phyloP scores from a whole-genome alignment of 92 coral and sea anemone genomes.

The Epizoanthus ramosus region DNA sequence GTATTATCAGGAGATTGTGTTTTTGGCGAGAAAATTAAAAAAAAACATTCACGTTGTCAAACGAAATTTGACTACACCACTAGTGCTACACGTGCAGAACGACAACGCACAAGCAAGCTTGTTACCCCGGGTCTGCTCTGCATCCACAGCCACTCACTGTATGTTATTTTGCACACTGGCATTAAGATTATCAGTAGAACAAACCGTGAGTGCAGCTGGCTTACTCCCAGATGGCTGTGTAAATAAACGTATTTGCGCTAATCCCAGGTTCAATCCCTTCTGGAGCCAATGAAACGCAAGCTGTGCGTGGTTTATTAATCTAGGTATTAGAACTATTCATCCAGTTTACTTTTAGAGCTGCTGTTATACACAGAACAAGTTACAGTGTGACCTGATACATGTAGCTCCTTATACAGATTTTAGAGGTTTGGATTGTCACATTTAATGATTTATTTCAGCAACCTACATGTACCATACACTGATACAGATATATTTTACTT shows the following conservation, averaged over 20 bases:
- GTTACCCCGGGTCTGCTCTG: not conserved
- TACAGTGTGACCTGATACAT: constrained; percentile 27
- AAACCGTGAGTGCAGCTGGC: constrained; percentile 14
- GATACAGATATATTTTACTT: no score
- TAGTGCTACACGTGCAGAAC: no score
- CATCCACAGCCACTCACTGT: not conserved
- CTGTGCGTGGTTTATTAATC: constrained; percentile 26
- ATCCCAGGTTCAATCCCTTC: constrained; percentile 33
- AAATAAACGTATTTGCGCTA: constrained; percentile 36
- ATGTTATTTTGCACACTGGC: not conserved
- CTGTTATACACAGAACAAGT: constrained; percentile 1
- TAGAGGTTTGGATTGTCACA: not conserved
- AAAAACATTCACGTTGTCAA: no score
- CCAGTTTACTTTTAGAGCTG: constrained; percentile 30
- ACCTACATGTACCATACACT: no score
- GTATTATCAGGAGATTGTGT: no score
- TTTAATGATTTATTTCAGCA: no score
- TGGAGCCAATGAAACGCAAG: constrained; percentile 18
- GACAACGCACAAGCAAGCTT: no score
- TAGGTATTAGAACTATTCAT: constrained; percentile 4
- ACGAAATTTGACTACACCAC: no score
- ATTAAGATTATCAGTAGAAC: constrained; percentile 15
- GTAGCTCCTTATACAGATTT: not conserved
- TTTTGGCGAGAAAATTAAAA: no score
- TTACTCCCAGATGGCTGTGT: constrained; percentile 28